A percentile compares a stretch with the other conserved stretches of the same genome.
phyloP scores from a whole-genome alignment of 1,140 invertebrate species.

The Leptinotarsa defecta region DNA sequence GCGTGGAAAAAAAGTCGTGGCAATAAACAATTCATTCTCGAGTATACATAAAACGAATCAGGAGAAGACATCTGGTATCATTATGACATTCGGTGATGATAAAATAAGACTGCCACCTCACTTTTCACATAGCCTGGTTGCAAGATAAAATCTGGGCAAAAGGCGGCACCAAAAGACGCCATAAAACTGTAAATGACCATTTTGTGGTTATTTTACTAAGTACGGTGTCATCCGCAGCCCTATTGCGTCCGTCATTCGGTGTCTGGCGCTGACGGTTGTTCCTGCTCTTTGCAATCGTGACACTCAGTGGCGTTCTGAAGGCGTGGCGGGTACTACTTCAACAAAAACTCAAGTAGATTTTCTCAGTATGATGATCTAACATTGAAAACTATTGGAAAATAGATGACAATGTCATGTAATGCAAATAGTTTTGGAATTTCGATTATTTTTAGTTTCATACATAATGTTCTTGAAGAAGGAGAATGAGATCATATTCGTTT shows the following conservation, averaged over 20 bases:
- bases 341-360: no score
- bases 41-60: slow-evolving; percentile 33
- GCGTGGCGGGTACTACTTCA: no score
- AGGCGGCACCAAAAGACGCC: slow-evolving; percentile 45
- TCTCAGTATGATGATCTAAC: no score
- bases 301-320: slow-evolving; percentile 25
- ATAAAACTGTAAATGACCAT: slow-evolving; percentile 51
- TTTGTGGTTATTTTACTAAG: slow-evolving; percentile 53
- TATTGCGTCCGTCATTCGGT: slow-evolving; percentile 45
- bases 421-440: no score
- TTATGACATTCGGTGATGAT: slow-evolving; percentile 43
- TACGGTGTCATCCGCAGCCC: slow-evolving; percentile 47
- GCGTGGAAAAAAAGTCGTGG: slow-evolving; percentile 4
- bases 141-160: slow-evolving; percentile 47
- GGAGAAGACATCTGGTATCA: slow-evolving; percentile 31
- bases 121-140: slow-evolving; percentile 39
- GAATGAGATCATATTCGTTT: no score
- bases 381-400: no score
- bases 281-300: slow-evolving; percentile 33
- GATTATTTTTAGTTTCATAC: no score
- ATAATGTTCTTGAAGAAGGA: no score
- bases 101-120: slow-evolving; percentile 42
- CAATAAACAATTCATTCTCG: slow-evolving; percentile 38
- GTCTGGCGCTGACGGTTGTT: slow-evolving; percentile 40
- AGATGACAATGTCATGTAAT: no score